Percentiles rank a stretch among this genome's conserved stretches.
phyloP scores from a whole-genome alignment of 2,888 invertebrate species.

The Hydropsyche betteni region DNA sequence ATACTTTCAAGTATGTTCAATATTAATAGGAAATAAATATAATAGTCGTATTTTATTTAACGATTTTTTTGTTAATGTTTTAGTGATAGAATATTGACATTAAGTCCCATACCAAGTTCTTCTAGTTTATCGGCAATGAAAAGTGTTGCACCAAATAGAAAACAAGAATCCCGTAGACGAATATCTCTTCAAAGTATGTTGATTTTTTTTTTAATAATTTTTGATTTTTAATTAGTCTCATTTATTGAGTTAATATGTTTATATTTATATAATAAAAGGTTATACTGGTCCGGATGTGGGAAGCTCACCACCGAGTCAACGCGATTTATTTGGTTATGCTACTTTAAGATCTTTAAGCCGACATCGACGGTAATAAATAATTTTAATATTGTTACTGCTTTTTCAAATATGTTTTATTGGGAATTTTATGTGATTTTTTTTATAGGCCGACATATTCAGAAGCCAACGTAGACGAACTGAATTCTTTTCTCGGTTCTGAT shows the following conservation, averaged over 20 bases:
- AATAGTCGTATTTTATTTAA: too few species aligned
- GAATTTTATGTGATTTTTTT: background rate
- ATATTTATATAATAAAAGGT: conserved; percentile 57
- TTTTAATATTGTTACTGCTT: background rate
- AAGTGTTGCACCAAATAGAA: conserved; percentile 59
- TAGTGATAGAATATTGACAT: conserved; percentile 78
- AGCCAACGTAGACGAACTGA: conserved; percentile 45
- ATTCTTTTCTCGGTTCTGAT: conserved; percentile 43
- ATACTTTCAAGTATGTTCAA: conserved; percentile 65
- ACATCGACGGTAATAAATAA: conserved; percentile 60
- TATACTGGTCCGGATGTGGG: conserved; percentile 66
- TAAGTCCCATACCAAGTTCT: conserved; percentile 90
- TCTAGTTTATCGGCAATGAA: conserved; percentile 73
- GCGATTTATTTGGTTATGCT: conserved; percentile 81
- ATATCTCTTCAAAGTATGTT: conserved; percentile 68
- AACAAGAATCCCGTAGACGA: conserved; percentile 65
- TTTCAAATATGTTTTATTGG: too few species aligned
- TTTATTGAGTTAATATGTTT: conserved; percentile 9
- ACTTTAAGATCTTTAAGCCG: conserved; percentile 75
- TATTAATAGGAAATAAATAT: background rate
- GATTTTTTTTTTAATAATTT: conserved; percentile 15
- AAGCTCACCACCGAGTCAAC: conserved; percentile 72
- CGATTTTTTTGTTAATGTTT: conserved; percentile 31
- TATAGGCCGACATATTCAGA: conserved; percentile 47
- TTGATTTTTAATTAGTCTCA: background rate